Percentiles rank a stretch among this genome's conserved stretches.
Conservation (phyloP, 2,888 invertebrate species). For the Apodemia zela region DNA sequence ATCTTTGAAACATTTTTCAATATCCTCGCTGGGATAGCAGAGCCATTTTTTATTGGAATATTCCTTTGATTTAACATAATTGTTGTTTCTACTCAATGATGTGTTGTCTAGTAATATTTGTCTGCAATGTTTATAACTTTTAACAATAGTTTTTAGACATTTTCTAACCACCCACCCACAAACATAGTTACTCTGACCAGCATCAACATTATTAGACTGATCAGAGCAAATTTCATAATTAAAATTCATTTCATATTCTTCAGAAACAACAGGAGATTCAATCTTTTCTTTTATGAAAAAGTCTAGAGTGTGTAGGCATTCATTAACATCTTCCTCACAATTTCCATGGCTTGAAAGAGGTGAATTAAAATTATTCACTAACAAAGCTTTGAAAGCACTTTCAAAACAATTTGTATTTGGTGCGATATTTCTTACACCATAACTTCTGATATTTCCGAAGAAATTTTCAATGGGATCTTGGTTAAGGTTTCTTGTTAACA, state of each 20-base stretch:
- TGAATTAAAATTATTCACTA: conserved; percentile 25
- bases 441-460: conserved; percentile 28
- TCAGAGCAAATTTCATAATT: conserved; percentile 12
- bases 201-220: conserved; percentile 15
- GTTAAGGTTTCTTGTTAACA: conserved; percentile 29
- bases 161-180: conserved; percentile 34
- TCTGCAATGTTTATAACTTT: conserved; percentile 25
- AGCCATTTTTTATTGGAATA: neutral
- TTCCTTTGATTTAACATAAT: neutral
- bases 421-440: conserved; percentile 24
- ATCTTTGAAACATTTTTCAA: neutral
- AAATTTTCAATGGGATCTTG: conserved; percentile 30
- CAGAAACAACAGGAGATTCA: conserved; percentile 3
- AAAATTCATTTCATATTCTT: conserved; percentile 13
- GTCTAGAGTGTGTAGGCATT: conserved; percentile 20
- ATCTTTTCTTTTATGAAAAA: conserved; percentile 26
- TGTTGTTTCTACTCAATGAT: neutral
- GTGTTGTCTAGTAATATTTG: conserved; percentile 19
- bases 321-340: conserved; percentile 24
- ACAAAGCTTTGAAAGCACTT: conserved; percentile 27
- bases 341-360: conserved; percentile 19
- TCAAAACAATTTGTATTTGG: conserved; percentile 26
- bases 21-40: neutral
- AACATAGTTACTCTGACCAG: conserved; percentile 33
- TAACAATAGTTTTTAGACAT: conserved; percentile 28